Evolutionary conservation across 1,140 invertebrate genomes (phyloP), one percentile per base, ranked within the genome.

Genomic region (Papilio polytes): DNA sequence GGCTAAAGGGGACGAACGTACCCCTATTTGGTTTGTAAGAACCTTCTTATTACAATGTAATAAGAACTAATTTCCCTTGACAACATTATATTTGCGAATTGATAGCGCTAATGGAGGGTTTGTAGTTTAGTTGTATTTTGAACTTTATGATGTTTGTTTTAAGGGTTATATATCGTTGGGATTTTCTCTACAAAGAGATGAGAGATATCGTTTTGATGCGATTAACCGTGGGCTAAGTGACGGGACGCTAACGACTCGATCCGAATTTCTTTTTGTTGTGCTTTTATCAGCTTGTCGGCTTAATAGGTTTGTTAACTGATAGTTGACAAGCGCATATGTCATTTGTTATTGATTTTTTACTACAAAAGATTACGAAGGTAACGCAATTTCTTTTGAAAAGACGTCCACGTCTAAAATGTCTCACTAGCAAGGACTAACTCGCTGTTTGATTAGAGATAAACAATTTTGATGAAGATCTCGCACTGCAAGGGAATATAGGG

Each of bases 161-260:
- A 84, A 77, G 77, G 83, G 59, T 74, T 46, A 81, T 73, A 15
- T 56, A 73, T 44, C 63, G n/a, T 22, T 78, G 79, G 83, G 59
- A 56, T 81, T 53, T 81, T 83, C 85, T 86, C 87, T 86, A 91
- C 90, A 93, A 92, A 91, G 87, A 91, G 89, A 92, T 91, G 81
- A 41, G 73, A 81, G 90, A 89, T 92, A 92, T 85, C 85, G 87
- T 85, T 88, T 87, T 91, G 90, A 91, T 91, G 87, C 90, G 89
- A 94, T 92, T 94, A 92, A 92, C 87, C 85, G 66, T 82, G 77
- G 74, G 85, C 83, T 90, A 92, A 92, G 89, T 91, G 92, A 90
- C 91, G 88, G 85, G 85, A 83, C 86, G 90, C 90, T 92, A 93
- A 93, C 90, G 91, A 92, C 89, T 89, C 87, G 89, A 92, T 91